Evolutionary conservation across 2,888 invertebrate species (phyloP).

Genomic region (Sericinus montela): DNA sequence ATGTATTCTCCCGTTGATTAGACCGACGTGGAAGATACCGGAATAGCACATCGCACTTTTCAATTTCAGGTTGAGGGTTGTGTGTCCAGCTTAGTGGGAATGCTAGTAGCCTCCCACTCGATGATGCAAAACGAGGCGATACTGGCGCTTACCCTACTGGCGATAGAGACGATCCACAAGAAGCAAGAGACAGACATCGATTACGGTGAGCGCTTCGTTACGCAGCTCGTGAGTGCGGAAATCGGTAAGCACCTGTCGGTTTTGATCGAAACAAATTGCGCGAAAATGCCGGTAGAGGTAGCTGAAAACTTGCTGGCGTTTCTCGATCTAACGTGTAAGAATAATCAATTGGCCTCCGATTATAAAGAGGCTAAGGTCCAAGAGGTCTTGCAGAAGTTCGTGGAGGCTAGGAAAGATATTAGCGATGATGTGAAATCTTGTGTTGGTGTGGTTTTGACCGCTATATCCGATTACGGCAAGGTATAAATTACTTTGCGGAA

Average conservation of each 20-base stretch:
- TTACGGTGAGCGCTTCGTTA: constrained; percentile 44
- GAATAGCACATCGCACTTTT: no score
- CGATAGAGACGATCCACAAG: constrained; percentile 47
- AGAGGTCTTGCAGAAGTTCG: constrained; percentile 51
- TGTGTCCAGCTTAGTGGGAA: constrained; percentile 86
- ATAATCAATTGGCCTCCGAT: constrained; percentile 46
- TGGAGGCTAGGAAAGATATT: constrained; percentile 51
- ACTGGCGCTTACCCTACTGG: constrained; percentile 83
- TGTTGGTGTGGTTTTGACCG: constrained; percentile 35
- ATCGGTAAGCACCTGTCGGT: constrained; percentile 72
- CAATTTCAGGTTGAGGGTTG: constrained; percentile 81
- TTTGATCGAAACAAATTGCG: constrained; percentile 67
- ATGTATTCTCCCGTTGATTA: no score
- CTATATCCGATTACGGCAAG: constrained; percentile 39
- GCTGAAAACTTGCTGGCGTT: constrained; percentile 73
- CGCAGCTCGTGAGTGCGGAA: constrained; percentile 67
- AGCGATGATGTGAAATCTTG: constrained; percentile 45
- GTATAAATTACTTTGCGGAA: neutral
- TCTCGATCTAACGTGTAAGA: constrained; percentile 62
- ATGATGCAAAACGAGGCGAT: constrained; percentile 94
- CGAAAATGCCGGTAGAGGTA: constrained; percentile 68
- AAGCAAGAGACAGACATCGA: constrained; percentile 35
- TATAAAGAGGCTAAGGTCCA: constrained; percentile 56
- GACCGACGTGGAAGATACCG: no score
- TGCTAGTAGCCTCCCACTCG: constrained; percentile 90